Percentiles rank a stretch among this genome's conserved stretches.
Conservation (phyloP, 1,140 invertebrate species). For the Procambarus virginalis region DNA sequence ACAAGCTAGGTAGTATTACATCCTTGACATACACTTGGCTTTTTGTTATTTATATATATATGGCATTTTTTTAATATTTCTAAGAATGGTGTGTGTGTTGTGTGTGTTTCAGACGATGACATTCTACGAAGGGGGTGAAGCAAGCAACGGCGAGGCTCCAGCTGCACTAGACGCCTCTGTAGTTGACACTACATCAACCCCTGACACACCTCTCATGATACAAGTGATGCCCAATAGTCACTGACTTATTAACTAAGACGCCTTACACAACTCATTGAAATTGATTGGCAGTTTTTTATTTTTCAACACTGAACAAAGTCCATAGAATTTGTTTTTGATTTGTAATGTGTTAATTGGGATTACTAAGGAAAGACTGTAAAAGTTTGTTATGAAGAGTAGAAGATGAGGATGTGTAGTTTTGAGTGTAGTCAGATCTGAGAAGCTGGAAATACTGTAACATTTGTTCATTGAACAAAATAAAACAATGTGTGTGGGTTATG, state of each 20-base stretch:
- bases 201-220: neutral
- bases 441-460: neutral
- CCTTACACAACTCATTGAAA: neutral
- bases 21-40: too few species aligned
- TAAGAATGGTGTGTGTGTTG: too few species aligned
- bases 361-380: neutral
- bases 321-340: too few species aligned
- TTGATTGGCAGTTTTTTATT: neutral
- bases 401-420: neutral
- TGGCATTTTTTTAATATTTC: too few species aligned
- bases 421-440: neutral
- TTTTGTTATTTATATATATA: too few species aligned
- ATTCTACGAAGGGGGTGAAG: constrained; percentile 53
- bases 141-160: constrained; percentile 46
- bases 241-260: neutral
- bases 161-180: constrained; percentile 34
- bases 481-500: neutral
- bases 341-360: too few species aligned
- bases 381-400: neutral
- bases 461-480: neutral
- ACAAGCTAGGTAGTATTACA: too few species aligned
- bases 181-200: neutral
- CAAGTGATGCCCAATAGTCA: neutral
- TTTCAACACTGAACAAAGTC: too few species aligned
- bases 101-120: constrained; percentile 49